phyloP scores from a whole-genome alignment of 2,888 invertebrate genomes.

The Acronicta psi region DNA sequence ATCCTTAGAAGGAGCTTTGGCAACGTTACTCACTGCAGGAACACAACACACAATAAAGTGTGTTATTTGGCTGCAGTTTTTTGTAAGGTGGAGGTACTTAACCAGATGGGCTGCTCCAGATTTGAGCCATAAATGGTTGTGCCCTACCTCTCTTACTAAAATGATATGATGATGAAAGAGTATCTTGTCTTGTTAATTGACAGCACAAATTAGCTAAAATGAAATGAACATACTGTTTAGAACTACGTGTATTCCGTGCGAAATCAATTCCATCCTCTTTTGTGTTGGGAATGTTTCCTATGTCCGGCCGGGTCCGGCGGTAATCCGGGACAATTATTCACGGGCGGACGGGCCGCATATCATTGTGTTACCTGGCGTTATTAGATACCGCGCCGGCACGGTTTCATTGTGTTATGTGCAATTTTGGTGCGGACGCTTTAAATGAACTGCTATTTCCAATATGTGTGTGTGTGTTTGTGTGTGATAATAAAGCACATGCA shows the following conservation, averaged over 20 bases:
- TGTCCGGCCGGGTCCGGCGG: slow-evolving; percentile 28
- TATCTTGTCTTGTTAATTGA: too few species aligned
- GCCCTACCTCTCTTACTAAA: too few species aligned
- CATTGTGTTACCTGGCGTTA: slow-evolving; percentile 43
- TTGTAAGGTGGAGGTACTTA: too few species aligned
- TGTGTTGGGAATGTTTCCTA: slow-evolving; percentile 14
- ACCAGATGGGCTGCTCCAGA: too few species aligned
- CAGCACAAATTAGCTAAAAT: too few species aligned
- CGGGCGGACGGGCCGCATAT: slow-evolving; percentile 30
- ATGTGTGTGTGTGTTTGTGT: not conserved
- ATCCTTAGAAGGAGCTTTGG: too few species aligned
- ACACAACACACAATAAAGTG: too few species aligned
- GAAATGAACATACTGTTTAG: not conserved
- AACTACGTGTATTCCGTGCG: not conserved
- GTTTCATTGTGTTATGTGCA: not conserved
- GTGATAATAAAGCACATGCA: too few species aligned
- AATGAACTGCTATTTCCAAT: not conserved
- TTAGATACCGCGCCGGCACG: slow-evolving; percentile 10
- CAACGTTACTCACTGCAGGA: too few species aligned
- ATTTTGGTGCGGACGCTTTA: not conserved
- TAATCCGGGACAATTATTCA: slow-evolving; percentile 54
- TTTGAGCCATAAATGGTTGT: too few species aligned
- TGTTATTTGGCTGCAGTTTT: too few species aligned
- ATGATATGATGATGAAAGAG: too few species aligned
- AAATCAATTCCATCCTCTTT: slow-evolving; percentile 26